Conservation (phyloP, 2,113 vertebrate genomes). For the Paramormyrops kingsleyae region DNA sequence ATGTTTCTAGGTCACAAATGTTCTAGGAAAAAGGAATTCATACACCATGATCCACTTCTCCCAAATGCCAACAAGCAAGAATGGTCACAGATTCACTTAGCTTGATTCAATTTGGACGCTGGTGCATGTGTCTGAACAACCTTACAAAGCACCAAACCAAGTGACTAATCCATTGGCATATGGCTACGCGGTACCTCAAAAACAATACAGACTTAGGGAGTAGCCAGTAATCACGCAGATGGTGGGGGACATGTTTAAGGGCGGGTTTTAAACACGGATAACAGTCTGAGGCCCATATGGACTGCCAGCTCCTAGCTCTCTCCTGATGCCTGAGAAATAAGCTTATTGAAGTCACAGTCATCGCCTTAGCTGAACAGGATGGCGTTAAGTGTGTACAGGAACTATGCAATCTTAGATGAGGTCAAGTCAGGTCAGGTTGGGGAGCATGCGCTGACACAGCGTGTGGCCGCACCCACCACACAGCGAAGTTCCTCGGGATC, state of each 20-base stretch:
- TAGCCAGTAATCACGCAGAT: not conserved
- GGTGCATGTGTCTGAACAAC: not conserved
- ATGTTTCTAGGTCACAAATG: slow-evolving; percentile 7
- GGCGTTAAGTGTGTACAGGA: not conserved
- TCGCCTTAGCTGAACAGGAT: not conserved
- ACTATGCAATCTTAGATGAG: not conserved
- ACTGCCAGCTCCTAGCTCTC: not conserved
- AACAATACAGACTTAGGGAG: not conserved
- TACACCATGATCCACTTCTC: not conserved
- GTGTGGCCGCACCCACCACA: too few species aligned
- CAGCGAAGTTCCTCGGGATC: too few species aligned
- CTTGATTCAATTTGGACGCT: too few species aligned
- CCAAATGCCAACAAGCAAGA: not conserved
- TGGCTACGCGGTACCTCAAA: not conserved
- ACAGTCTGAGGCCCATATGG: not conserved
- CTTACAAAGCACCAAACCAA: not conserved
- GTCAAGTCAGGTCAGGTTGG: too few species aligned
- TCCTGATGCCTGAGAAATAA: not conserved
- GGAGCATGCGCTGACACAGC: too few species aligned
- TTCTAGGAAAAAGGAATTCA: not conserved
- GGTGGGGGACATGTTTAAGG: not conserved
- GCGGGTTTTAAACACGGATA: not conserved
- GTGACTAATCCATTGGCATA: not conserved
- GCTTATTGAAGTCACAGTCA: not conserved
- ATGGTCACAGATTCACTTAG: not conserved